Evolutionary conservation across 2,113 vertebrate genomes (phyloP), one percentile per base, ranked within the genome.

Genomic region (Entelurus aequoreus): DNA sequence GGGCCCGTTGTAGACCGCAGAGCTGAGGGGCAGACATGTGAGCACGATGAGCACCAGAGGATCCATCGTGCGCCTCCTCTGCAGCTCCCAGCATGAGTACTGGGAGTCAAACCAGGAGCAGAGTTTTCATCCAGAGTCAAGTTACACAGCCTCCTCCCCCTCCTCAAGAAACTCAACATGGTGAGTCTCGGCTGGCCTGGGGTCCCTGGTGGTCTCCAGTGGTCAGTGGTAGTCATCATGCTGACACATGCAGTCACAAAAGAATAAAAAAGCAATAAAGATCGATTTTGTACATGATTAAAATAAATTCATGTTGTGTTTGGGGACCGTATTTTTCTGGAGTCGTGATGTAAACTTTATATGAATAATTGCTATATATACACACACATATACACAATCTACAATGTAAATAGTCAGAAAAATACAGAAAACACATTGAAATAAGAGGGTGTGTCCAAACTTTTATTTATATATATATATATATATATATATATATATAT

Each of bases 1-100:
- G 36, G 94, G 95, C n/a, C 95, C 96, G 2, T 82, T 83, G 74
- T 93, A 98, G 19, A 89, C 90, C 7, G 88, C 92, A 37, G 83
- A 69, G 76, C 80, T 80, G 14, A 89, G 38, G 54, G 85, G 81
- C 35, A 79, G 1, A 54, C 49, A 75, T 14, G 85, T n/a, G 69
- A 85, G 37, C 1, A 83, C 6, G 38, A 82, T 21, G 62, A 90
- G 77, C 75, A 87, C 65, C 59, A 86, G 67, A 12, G 76, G 79
- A 65, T 75, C 81, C 84, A 87, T 87, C 68, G 54, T 81, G 73
- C 62, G 59, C 71, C 79, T 74, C 74, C 75, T 75, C 73, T 68
- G 42, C 51, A 55, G 63, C 62, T 74, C 64, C 59, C 51, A 54
- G 78, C 71, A 64, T 87, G 72, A 86, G 81, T 60, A 65, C 63